Base-by-base conservation (phyloP, 2,797 vertebrate species). In the Poeciliopsis gracilis region DNA sequence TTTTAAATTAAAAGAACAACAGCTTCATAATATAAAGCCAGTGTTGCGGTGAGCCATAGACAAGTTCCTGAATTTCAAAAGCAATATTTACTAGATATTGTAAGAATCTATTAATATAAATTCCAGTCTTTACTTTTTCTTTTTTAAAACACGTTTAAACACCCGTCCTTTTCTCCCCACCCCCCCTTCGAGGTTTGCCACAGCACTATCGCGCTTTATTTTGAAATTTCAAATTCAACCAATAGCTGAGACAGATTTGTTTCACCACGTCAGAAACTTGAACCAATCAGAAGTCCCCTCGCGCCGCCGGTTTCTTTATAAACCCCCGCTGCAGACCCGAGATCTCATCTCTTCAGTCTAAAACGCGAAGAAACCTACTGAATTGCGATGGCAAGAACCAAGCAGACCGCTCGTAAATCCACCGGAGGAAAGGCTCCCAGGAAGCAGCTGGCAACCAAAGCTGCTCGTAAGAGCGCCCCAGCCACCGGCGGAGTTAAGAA, bases 351-450 rank as follows among this genome's bases (percentile, higher is more conserved):
- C 53, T 57, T 57, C 53, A 11, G 25, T 57, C 0, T 57, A 7
- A n/a, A 11, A 28, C 25, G 25, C 25, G 25, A 28, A 57, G 53
- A 43, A 45, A 8, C 10, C 11, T 5, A 12, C 55, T 23, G 0
- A 20, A 23, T 20, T 3, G 12, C 2, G 0, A 82, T 82, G 80
- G 80, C 80, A 0, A n/a, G 80, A 75, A 78, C 80, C 0, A 82
- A 82, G 45, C 76, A 82, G 53, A 82, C 80, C 0, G 80, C 80
- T 8, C 53, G 53, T 57, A 57, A 82, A 3, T 82, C 80, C n/a
- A 82, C 80, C 3, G 76, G 80, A 70, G 80, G 80, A 13, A 81
- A 81, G 10, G 80, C 80, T 51, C 80, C 80, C n/a, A 70, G 80
- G 63, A 82, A 82, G 72, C 76, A 82, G 51, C 61, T 82, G 0